phyloP scores from a whole-genome alignment of 2,113 vertebrate species.

The Cheirogaleus medius region DNA sequence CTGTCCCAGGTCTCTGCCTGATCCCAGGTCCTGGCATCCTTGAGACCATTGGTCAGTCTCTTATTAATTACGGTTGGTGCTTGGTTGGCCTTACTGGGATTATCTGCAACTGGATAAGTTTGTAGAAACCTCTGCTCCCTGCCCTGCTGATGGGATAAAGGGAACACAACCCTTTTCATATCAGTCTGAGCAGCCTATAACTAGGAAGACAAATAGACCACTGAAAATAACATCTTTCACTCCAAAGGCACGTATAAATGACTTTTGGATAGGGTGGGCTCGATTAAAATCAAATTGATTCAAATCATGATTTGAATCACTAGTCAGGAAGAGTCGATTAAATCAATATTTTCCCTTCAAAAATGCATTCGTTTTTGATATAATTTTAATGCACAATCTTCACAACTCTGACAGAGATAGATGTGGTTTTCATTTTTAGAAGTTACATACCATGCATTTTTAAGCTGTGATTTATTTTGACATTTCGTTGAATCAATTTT shows the following conservation, averaged over 20 bases:
- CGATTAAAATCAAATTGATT: conserved; percentile 75
- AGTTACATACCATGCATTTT: conserved; percentile 80
- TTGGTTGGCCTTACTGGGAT: neutral
- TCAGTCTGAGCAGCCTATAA: neutral
- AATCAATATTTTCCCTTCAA: conserved; percentile 78
- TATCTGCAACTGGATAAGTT: neutral
- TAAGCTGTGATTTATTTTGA: conserved; percentile 81
- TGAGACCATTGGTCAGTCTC: neutral
- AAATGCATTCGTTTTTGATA: conserved; percentile 74
- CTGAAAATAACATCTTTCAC: conserved; percentile 17
- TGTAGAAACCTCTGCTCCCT: neutral
- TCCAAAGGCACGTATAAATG: conserved; percentile 48
- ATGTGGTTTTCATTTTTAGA: conserved; percentile 79
- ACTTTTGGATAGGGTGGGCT: conserved; percentile 68
- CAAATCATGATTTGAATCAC: conserved; percentile 78
- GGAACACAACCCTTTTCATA: neutral
- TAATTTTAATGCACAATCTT: conserved; percentile 74
- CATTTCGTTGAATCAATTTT: conserved; percentile 78
- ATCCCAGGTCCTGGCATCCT: neutral
- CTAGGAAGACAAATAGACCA: conserved; percentile 30
- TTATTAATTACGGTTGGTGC: neutral
- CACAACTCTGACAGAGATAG: conserved; percentile 76
- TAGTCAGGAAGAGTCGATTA: conserved; percentile 76
- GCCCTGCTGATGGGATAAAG: neutral
- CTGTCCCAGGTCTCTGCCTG: neutral